A percentile compares a stretch with the other conserved stretches of the same genome.
These are phyloP conservation scores for Dendrolimus punctatus DNA, from an alignment of 1,140 invertebrate genomes.

Conservation along the genomic window DNA sequence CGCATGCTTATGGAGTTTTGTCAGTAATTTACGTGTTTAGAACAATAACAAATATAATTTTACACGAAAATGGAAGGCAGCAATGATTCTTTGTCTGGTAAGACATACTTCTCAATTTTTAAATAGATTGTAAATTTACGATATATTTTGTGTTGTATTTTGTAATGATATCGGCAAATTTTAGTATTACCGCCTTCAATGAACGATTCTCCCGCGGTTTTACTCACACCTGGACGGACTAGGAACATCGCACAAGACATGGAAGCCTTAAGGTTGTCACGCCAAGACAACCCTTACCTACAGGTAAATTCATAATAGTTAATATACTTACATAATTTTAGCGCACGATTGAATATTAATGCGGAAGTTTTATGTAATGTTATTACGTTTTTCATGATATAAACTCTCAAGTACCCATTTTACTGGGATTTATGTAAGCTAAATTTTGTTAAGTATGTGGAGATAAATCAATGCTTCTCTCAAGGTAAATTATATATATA, in stretches of 20 bases:
- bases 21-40: not conserved
- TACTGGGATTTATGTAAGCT: no score
- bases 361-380: conserved; percentile 2
- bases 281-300: conserved; percentile 88
- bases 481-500: no score
- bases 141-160: not conserved
- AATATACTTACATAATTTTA: conserved; percentile 14
- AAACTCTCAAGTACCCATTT: not conserved
- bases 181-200: conserved; percentile 38
- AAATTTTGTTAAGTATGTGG: no score
- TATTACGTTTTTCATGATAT: not conserved
- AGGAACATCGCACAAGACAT: conserved; percentile 88
- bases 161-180: conserved; percentile 1
- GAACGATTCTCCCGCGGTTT: conserved; percentile 73
- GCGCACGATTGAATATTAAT: not conserved
- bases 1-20: conserved; percentile 1
- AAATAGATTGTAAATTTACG: conserved; percentile 1
- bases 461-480: no score
- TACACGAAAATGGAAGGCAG: conserved; percentile 48
- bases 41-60: conserved; percentile 6
- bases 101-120: conserved; percentile 13
- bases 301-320: conserved; percentile 70
- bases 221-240: conserved; percentile 80
- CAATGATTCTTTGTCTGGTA: conserved; percentile 54
- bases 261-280: conserved; percentile 83